A percentile compares a stretch with the other conserved stretches of the same genome.
phyloP scores from a whole-genome alignment of 2,797 vertebrate species.

The Acridotheres tristis region DNA sequence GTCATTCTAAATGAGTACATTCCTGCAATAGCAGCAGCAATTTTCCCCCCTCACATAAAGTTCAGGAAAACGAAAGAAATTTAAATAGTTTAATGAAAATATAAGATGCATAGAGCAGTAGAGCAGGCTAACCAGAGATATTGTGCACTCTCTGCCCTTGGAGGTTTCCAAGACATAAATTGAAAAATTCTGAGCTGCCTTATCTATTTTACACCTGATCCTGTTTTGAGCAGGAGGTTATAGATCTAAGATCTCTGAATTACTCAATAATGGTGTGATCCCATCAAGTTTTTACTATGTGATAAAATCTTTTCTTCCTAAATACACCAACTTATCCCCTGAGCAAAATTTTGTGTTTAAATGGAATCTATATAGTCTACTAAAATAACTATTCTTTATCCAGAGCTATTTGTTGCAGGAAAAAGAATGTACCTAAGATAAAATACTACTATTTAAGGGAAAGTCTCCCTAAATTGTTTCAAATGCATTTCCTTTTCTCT shows the following conservation, averaged over 20 bases:
- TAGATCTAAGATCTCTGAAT: neutral
- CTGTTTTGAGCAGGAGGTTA: neutral
- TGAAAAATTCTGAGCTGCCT: neutral
- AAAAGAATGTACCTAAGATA: neutral
- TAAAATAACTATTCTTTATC: neutral
- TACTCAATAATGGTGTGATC: neutral
- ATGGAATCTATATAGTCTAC: neutral
- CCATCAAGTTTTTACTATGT: neutral
- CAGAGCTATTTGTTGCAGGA: neutral
- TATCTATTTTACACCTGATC: neutral
- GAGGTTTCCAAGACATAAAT: neutral
- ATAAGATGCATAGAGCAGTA: neutral
- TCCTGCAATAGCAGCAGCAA: neutral
- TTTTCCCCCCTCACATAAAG: rapidly evolving
- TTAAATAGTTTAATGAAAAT: neutral
- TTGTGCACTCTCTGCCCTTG: neutral
- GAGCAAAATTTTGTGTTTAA: neutral
- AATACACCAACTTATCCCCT: neutral
- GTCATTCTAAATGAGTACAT: neutral
- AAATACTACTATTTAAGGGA: neutral
- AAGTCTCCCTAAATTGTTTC: neutral
- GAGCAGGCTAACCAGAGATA: neutral
- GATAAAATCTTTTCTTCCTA: neutral
- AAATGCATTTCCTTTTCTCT: neutral
- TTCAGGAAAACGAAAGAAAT: neutral